Base-by-base conservation (phyloP, 2,888 invertebrate genomes). In the Lobophora halterata region DNA sequence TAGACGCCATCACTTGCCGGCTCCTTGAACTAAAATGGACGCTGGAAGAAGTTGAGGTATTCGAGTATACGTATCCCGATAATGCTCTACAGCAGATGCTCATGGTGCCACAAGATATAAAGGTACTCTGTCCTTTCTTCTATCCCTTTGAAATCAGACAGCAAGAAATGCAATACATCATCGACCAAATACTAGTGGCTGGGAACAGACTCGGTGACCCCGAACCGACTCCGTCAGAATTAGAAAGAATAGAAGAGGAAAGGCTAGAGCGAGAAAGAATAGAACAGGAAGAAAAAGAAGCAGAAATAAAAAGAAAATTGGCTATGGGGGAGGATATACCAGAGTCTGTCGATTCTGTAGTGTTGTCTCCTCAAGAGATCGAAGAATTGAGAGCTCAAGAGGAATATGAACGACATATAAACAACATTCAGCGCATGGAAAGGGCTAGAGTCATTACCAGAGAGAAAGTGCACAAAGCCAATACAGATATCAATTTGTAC, bases 1-100 rank as follows among this genome's bases (percentile, higher is more conserved):
- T 92, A 26, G 91, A 92, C 43, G 86, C 89, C 0, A 68, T 90
- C 0, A 88, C 90, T 3, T 88, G 88, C 23, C 73, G 92, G 5
- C 74, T 92, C 52, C 71, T 90, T 1, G 92, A 92, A 60, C 65
- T 91, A 10, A 91, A 91, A 60, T 61, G 71, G 16, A 86, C 88
- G 24, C 61, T 92, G 8, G 88, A 89, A 54, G 81, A 89, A 44
- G 75, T 91, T 5, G 89, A 91, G 63, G 74, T 80, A 3, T 89
- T 89, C 3, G 90, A 92, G 61, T 91, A 83, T 57, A 93, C 93
- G 30, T 95, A 93, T 74, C 89, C 93, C 28, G 95, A 95, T 61
- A 92, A 93, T 55, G 89, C 91, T 13, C 66, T 94, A 29, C 88
- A 92, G 31, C 91, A 92, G 72, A 70, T 93, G 65, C 90, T 93